Evolutionary conservation across 1,140 invertebrate species (phyloP).

Genomic region (Ceratoteleas bidentatus): DNA sequence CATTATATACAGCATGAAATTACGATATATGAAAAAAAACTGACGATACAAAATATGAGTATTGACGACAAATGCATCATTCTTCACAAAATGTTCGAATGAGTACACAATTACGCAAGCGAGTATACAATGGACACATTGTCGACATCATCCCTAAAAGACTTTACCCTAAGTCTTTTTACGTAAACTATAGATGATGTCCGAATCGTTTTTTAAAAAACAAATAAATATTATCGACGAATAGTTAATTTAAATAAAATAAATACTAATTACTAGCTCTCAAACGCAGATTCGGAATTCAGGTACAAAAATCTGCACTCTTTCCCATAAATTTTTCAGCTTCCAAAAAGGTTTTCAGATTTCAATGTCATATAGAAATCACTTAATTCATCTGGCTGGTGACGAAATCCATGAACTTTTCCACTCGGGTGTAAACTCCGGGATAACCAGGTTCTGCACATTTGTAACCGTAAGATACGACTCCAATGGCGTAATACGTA

Average conservation of each 20-base stretch:
- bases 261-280: neutral
- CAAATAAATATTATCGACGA: too few species aligned
- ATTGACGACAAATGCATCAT: slow-evolving; percentile 3
- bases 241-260: neutral
- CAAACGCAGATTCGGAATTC: neutral
- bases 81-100: neutral
- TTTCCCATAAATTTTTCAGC: neutral
- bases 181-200: too few species aligned
- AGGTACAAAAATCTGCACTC: slow-evolving; percentile 1
- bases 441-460: slow-evolving; percentile 88
- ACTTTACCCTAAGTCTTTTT: too few species aligned
- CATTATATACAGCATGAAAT: neutral
- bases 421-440: slow-evolving; percentile 89
- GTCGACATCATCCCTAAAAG: neutral
- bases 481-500: slow-evolving; percentile 84
- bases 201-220: too few species aligned
- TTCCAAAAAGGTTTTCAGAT: neutral
- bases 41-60: slow-evolving; percentile 1
- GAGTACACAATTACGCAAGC: neutral
- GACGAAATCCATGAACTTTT: slow-evolving; percentile 85
- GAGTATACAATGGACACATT: slow-evolving; percentile 1
- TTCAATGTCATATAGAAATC: neutral
- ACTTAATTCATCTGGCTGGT: slow-evolving; percentile 30
- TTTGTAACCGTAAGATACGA: slow-evolving; percentile 88
- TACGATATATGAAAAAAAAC: neutral